Evolutionary conservation across 2,113 vertebrate genomes (phyloP), one percentile per base, ranked within the genome.

Genomic region (Stercorarius parasiticus): DNA sequence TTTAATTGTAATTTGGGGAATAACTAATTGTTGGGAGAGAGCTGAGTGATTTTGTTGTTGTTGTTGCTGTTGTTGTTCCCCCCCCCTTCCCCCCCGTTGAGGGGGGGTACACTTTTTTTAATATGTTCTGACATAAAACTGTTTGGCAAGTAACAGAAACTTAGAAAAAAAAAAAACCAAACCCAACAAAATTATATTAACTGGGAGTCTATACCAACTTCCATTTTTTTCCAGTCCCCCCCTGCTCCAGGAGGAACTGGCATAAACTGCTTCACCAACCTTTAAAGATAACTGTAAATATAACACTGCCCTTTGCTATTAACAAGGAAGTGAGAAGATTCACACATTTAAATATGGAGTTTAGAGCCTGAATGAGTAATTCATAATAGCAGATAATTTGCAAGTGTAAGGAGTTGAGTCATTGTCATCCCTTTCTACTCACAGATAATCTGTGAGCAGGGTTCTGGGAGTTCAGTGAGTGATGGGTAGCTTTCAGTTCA

Each of bases 261-360:
- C 81, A 59, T 58, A 67, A 97, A 59, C 52, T 84, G 22, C 70
- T 82, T 79, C 45, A 76, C 42, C 55, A 83, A 1, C 29, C 69
- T 83, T 91, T 38, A 20, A 62, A 71, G 50, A 42, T 49, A 89
- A 56, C 84, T 64, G 38, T 42, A 89, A 94, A 87, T 90, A 12
- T 25, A 84, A 50, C 20, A 26, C 29, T 95, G 36, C 42, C 84
- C 56, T 88, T 91, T 61, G 67, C 85, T 82, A n/a, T 70, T 93
- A 78, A 82, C 42, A 84, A 82, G 59, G 40, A 94, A 94, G 87
- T 93, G 94, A 92, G 93, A 91, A 90, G 61, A 90, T 94, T 89
- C 66, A 56, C 84, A 82, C 30, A 0, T 89, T 71, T 79, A 85
- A 94, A 94, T 86, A 15, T 29, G 21, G 36, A 71, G 58, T 62